phyloP scores from a whole-genome alignment of 2,113 vertebrate species.

The Oophaga pumilio region DNA sequence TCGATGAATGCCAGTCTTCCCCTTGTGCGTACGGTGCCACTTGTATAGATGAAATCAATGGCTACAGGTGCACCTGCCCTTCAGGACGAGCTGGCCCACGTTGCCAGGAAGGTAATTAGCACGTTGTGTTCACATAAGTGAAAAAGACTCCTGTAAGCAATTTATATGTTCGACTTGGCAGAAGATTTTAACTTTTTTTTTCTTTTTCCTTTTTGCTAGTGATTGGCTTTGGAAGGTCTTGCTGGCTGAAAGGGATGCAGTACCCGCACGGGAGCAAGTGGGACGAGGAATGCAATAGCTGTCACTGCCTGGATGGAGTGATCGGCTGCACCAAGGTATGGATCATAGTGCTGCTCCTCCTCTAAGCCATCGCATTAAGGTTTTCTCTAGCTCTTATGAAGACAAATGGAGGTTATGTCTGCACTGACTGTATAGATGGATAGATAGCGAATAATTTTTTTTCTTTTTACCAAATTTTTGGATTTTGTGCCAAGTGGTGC shows the following conservation, averaged over 20 bases:
- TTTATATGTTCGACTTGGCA: conserved; percentile 11
- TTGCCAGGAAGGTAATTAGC: conserved; percentile 86
- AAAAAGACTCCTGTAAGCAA: not conserved
- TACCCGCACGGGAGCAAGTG: conserved; percentile 85
- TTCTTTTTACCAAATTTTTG: too few species aligned
- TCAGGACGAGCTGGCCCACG: conserved; percentile 80
- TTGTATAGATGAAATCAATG: conserved; percentile 90
- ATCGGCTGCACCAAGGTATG: conserved; percentile 88
- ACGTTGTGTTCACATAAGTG: not conserved
- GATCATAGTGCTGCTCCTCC: not conserved
- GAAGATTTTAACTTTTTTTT: not conserved
- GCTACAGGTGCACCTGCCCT: conserved; percentile 86
- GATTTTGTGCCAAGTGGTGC: not conserved
- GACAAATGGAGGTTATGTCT: not conserved
- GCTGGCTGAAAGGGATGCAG: conserved; percentile 78
- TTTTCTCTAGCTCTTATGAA: not conserved
- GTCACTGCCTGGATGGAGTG: conserved; percentile 82
- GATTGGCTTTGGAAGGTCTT: conserved; percentile 80
- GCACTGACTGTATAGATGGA: too few species aligned
- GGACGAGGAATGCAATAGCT: conserved; percentile 90
- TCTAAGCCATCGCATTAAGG: not conserved
- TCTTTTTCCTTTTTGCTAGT: conserved; percentile 66
- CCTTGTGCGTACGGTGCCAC: conserved; percentile 90
- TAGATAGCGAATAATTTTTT: too few species aligned
- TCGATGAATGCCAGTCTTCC: conserved; percentile 94